Conservation (phyloP, 2,888 invertebrate genomes). For the Hemistola chrysoprasaria region DNA sequence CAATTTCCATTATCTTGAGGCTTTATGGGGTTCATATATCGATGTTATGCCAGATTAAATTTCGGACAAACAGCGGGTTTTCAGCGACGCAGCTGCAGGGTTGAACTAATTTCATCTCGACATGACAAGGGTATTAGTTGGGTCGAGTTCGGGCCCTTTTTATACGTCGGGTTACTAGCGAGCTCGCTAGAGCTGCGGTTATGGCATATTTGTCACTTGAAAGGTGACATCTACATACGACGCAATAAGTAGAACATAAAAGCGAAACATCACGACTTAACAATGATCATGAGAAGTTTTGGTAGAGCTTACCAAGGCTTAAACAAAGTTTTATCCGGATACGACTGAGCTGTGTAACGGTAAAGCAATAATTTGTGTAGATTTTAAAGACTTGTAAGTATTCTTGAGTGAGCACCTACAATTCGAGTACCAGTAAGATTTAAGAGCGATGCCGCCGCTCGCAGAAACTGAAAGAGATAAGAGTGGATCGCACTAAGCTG, state of each 20-base stretch:
- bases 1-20: constrained; percentile 10
- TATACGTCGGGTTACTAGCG: constrained; percentile 64
- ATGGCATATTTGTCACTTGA: constrained; percentile 47
- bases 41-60: constrained; percentile 65
- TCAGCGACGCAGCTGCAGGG: constrained; percentile 69
- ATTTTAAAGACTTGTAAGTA: constrained; percentile 66
- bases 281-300: neutral
- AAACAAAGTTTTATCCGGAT: constrained; percentile 24
- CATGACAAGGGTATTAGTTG: constrained; percentile 81
- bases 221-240: constrained; percentile 14
- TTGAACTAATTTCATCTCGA: constrained; percentile 77
- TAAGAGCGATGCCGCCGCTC: constrained; percentile 54
- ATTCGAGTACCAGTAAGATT: constrained; percentile 61
- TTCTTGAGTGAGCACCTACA: constrained; percentile 50
- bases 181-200: constrained; percentile 47
- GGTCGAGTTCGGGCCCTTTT: constrained; percentile 66
- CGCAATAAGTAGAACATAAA: neutral
- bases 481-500: constrained; percentile 61
- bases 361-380: constrained; percentile 63
- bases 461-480: constrained; percentile 63
- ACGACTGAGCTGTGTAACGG: constrained; percentile 45
- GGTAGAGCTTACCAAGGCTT: constrained; percentile 1
- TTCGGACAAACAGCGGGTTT: constrained; percentile 64
- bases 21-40: constrained; percentile 33
- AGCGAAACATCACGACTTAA: neutral